Evolutionary conservation across 2,113 vertebrate genomes (phyloP).

Genomic region (Dicrurus megarhynchus): DNA sequence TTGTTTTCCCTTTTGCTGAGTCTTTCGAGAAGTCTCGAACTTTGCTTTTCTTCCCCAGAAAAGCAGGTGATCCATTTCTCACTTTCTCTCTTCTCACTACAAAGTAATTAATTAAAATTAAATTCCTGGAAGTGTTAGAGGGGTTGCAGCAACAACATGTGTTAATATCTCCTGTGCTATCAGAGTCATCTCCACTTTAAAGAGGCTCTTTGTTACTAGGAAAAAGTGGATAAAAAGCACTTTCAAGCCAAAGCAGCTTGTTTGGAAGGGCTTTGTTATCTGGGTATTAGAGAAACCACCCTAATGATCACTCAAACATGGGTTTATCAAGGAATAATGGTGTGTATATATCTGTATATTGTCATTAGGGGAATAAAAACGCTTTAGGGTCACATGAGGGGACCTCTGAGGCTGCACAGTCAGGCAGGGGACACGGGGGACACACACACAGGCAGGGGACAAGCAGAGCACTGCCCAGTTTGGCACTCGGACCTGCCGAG

Average conservation of each 20-base stretch:
- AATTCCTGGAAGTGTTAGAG: slow-evolving; percentile 14
- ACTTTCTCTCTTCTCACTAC: not conserved
- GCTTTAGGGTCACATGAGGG: rapidly evolving
- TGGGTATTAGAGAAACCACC: not conserved
- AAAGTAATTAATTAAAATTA: slow-evolving; percentile 38
- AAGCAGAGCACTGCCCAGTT: not conserved
- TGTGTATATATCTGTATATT: rapidly evolving
- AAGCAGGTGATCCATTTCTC: not conserved
- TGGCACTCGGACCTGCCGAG: not conserved
- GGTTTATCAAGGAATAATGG: not conserved
- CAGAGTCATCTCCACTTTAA: slow-evolving; percentile 13
- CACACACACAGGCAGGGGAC: too few species aligned
- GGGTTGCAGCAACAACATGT: not conserved
- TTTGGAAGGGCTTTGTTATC: not conserved
- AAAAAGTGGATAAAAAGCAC: not conserved
- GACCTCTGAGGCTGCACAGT: not conserved
- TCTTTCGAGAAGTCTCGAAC: not conserved
- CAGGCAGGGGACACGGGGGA: not conserved
- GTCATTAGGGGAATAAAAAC: not conserved
- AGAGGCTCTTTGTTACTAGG: not conserved
- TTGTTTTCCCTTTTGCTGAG: not conserved
- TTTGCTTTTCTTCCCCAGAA: not conserved
- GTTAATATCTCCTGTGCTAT: not conserved
- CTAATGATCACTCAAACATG: not conserved
- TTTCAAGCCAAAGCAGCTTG: not conserved